Evolutionary conservation across 2,797 vertebrate species (phyloP), one percentile per base, ranked within the genome.

Genomic region (Discoglossus pictus): DNA sequence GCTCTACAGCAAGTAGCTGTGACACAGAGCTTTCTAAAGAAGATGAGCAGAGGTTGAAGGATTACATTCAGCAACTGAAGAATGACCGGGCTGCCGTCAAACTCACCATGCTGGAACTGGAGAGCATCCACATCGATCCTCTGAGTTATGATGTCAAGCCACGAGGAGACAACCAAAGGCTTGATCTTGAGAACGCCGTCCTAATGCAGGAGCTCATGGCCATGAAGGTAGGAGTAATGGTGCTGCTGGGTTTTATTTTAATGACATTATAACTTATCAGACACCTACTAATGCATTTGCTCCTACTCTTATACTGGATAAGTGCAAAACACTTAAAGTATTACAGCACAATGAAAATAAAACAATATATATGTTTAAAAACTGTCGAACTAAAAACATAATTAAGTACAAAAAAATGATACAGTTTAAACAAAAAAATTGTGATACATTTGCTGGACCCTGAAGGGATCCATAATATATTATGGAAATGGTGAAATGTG

Each of bases 191-290:
- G 82, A 93, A 94, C 4, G 93, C 93, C 0, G 93, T 94, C 47
- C 82, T 94, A 65, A 92, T 94, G 93, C 93, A 94, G 76, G 93
- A 94, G 68, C 90, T 93, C 56, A 94, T 94, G 93, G 92, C 93
- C 76, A 94, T 94, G 93, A 94, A 94, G 93, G 93, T 93, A 78
- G 65, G 23, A 1, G 0, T 1, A 1, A 0, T 0, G 11, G 4
- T 5, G 54, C 2, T 1, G 7, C 9, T 0, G 0, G 3, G 16
- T 1, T 43, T 16, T 43, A 2, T 11, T 43, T 20, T 46, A 20
- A 20, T 31, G 27, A 31, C 27, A 31, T 31, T 31, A 31, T 31
- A 31, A 31, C 27, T 31, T 4, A 4, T 31, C 27, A 8, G 27
- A 4, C 8, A 4, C 27, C 4, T 31, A 31, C 27, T 31, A 31